A percentile compares a stretch with the other conserved stretches of the same genome.
Conservation (phyloP, 2,888 invertebrate species). For the Heliconius ismenius region DNA sequence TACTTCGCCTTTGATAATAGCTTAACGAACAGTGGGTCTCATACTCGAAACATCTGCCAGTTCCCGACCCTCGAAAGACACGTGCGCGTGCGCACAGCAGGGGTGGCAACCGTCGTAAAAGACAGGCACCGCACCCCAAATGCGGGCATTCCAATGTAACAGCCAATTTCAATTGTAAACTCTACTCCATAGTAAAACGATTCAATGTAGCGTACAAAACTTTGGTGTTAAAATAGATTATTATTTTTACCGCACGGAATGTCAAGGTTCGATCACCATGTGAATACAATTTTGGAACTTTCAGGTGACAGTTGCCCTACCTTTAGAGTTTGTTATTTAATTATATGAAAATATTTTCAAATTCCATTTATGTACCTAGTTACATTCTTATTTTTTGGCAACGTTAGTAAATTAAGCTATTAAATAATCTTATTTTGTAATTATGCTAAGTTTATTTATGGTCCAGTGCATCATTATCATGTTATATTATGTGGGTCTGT, state of each 20-base stretch:
- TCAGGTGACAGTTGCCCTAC: conserved; percentile 58
- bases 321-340: conserved; percentile 3
- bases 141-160: conserved; percentile 60
- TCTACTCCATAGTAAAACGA: conserved; percentile 54
- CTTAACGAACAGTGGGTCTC: conserved; percentile 51
- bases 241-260: conserved; percentile 80
- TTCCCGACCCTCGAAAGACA: conserved; percentile 61
- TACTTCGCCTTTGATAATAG: neutral
- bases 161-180: conserved; percentile 48
- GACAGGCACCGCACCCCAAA: conserved; percentile 70
- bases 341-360: neutral
- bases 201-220: conserved; percentile 52
- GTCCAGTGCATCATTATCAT: neutral
- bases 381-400: neutral
- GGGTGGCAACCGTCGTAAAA: conserved; percentile 72
- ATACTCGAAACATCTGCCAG: conserved; percentile 69
- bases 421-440: conserved; percentile 11
- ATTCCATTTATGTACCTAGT: neutral
- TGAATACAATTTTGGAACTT: conserved; percentile 68
- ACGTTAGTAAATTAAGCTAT: neutral
- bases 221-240: conserved; percentile 65
- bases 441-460: neutral
- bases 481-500: neutral
- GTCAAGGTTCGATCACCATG: conserved; percentile 78
- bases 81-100: conserved; percentile 75